phyloP scores from a whole-genome alignment of 2,797 vertebrate genomes.

The Carcharodon carcharias region DNA sequence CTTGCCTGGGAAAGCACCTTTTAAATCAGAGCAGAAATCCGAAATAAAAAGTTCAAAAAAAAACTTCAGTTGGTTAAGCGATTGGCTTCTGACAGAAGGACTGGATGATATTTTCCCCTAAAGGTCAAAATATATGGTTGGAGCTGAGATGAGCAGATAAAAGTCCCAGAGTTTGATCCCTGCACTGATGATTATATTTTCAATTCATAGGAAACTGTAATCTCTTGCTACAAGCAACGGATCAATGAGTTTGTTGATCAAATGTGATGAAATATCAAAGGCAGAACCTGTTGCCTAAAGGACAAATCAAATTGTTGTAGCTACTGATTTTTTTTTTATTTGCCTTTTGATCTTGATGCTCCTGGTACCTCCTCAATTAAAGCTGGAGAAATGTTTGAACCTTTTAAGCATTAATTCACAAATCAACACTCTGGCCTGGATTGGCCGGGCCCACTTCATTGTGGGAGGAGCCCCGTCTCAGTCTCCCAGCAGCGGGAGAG shows the following conservation, averaged over 20 bases:
- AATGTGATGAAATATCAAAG: slow-evolving; percentile 21
- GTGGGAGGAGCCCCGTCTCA: too few species aligned
- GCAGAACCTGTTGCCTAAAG: neutral
- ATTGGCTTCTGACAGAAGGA: neutral
- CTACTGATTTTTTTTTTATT: neutral
- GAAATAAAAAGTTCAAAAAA: neutral
- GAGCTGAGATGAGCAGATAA: neutral
- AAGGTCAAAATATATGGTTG: slow-evolving; percentile 1
- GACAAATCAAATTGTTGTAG: neutral
- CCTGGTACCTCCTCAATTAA: neutral
- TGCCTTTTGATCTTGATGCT: neutral
- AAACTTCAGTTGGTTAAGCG: neutral
- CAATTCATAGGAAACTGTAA: slow-evolving; percentile 9
- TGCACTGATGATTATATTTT: neutral
- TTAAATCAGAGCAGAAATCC: neutral
- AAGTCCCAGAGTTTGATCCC: neutral
- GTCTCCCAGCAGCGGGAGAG: too few species aligned
- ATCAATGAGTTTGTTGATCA: slow-evolving; percentile 32
- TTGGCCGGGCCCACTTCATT: too few species aligned
- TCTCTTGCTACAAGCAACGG: slow-evolving; percentile 24
- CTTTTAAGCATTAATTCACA: neutral
- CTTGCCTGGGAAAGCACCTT: neutral
- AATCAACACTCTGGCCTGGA: neutral
- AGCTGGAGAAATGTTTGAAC: neutral
- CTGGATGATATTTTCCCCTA: neutral